Evolutionary conservation across 2,113 vertebrate species (phyloP).

Genomic region (Rhabdomys dilectus): DNA sequence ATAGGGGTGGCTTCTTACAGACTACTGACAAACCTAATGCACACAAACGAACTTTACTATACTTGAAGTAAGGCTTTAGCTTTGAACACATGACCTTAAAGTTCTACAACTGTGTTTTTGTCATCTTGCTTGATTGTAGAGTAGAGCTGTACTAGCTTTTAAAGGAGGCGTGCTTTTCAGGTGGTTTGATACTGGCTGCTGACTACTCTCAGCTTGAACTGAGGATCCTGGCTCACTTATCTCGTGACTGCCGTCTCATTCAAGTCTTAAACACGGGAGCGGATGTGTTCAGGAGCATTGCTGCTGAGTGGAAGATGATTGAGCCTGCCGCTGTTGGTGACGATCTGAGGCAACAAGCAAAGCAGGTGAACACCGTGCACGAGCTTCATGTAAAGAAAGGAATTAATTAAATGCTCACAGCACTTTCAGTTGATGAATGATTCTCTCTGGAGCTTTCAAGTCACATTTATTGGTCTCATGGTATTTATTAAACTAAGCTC

Average conservation of each 20-base stretch:
- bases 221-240: slow-evolving; percentile 96
- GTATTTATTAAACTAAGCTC: not conserved
- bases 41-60: not conserved
- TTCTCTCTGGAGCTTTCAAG: slow-evolving; percentile 29
- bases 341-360: slow-evolving; percentile 94
- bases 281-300: slow-evolving; percentile 96
- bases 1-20: not conserved
- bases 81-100: not conserved
- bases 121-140: not conserved
- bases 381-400: not conserved
- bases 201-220: slow-evolving; percentile 98
- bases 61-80: slow-evolving; percentile 23
- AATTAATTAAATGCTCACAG: not conserved
- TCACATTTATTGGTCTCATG: slow-evolving; percentile 2
- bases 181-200: slow-evolving; percentile 95
- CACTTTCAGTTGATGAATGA: not conserved
- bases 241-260: slow-evolving; percentile 91
- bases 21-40: not conserved
- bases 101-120: slow-evolving; percentile 41
- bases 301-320: slow-evolving; percentile 96
- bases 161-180: slow-evolving; percentile 82
- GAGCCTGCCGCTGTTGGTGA: slow-evolving; percentile 91
- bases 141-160: not conserved
- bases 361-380: slow-evolving; percentile 90
- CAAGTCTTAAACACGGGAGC: slow-evolving; percentile 92